A percentile compares a stretch with the other conserved stretches of the same genome.
Evolutionary conservation across 1,140 invertebrate species (phyloP).

Genomic region (Pseudachorutes palmiensis): DNA sequence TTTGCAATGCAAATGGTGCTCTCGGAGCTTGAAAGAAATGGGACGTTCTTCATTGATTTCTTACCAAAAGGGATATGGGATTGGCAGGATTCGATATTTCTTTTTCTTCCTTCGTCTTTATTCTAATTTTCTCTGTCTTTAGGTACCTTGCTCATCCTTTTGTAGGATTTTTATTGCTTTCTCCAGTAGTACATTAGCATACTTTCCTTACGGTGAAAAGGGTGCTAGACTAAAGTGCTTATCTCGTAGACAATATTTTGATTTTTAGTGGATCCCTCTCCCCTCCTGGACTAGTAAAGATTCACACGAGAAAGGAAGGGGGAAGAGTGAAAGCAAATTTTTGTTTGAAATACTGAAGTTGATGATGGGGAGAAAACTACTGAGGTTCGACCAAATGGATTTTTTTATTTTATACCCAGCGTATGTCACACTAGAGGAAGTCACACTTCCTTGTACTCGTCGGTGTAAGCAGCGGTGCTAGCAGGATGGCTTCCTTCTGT

Average conservation of each 20-base stretch:
- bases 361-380: background rate
- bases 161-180: slow-evolving; percentile 4
- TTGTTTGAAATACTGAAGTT: background rate
- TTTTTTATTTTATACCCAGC: background rate
- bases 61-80: slow-evolving; percentile 5
- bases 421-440: too few relatives aligned
- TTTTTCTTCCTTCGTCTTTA: background rate
- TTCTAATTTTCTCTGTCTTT: background rate
- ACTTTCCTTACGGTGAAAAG: background rate
- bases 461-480: background rate
- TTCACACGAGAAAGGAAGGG: too few relatives aligned
- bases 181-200: slow-evolving; percentile 5
- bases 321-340: too few relatives aligned
- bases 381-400: background rate
- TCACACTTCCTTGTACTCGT: background rate
- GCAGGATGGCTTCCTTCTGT: too few relatives aligned
- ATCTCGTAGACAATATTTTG: background rate
- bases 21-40: background rate
- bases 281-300: too few relatives aligned
- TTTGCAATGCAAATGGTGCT: background rate
- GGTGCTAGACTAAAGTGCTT: background rate
- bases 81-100: background rate
- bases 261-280: background rate
- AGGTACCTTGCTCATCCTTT: background rate
- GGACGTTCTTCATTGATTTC: slow-evolving; percentile 1